A percentile compares a stretch with the other conserved stretches of the same genome.
These are phyloP conservation scores for Plecotus auritus DNA, from an alignment of 2,113 vertebrate species.

Conservation along the genomic window DNA sequence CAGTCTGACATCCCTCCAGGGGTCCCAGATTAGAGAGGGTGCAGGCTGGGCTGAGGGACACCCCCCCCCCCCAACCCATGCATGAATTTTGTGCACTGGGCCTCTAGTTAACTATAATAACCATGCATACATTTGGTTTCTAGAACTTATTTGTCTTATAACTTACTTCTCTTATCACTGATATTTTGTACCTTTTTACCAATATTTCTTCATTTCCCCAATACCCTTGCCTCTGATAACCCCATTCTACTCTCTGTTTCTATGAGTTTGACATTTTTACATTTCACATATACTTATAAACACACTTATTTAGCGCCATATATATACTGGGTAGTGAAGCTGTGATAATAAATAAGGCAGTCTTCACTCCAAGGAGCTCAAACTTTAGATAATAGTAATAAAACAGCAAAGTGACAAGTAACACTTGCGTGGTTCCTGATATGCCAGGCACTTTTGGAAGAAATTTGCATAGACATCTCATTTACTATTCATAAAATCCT, in stretches of 20 bases:
- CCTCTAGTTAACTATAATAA: background rate
- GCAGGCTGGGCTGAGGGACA: too few species aligned
- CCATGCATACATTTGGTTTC: background rate
- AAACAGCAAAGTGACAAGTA: background rate
- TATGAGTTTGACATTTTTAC: background rate
- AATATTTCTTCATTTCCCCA: background rate
- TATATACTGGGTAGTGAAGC: background rate
- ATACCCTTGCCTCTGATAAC: background rate
- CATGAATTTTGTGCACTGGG: too few species aligned
- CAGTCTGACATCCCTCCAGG: too few species aligned
- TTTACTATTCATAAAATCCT: background rate
- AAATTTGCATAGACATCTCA: background rate
- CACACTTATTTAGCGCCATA: background rate
- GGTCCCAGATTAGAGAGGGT: too few species aligned
- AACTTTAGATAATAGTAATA: background rate
- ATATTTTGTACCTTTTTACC: background rate
- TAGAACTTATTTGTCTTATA: background rate
- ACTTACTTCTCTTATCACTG: background rate
- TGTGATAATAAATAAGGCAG: background rate
- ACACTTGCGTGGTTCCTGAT: background rate
- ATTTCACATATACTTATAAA: background rate
- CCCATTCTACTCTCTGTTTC: background rate
- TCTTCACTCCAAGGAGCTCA: background rate
- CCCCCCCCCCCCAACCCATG: too few species aligned
- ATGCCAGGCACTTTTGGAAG: background rate